These are phyloP conservation scores for Nesidiocoris tenuis DNA, from an alignment of 2,888 invertebrate species.

Conservation along the genomic window DNA sequence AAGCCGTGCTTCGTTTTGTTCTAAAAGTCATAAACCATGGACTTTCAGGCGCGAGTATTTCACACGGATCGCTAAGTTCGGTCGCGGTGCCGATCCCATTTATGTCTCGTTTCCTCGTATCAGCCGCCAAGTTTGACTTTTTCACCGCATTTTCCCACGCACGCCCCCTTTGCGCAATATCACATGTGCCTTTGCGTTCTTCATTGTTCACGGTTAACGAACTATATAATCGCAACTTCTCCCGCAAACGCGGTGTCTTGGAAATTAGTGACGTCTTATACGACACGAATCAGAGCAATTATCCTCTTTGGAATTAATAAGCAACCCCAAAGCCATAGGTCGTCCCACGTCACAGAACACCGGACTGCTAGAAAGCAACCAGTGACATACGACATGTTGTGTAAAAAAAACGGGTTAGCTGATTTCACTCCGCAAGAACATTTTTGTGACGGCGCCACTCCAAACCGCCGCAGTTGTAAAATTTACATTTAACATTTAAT, in stretches of 20 bases:
- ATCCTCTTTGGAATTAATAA: not conserved
- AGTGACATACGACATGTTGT: no score
- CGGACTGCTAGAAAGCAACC: not conserved
- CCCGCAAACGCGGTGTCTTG: not conserved
- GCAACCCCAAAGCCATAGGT: not conserved
- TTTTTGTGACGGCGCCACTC: no score
- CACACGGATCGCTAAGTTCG: slow-evolving; percentile 13
- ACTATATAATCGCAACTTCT: slow-evolving; percentile 22
- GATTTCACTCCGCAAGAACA: no score
- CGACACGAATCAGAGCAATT: not conserved
- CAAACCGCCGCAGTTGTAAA: no score
- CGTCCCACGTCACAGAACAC: not conserved
- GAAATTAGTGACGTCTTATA: not conserved
- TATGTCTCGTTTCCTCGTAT: not conserved
- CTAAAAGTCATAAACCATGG: not conserved
- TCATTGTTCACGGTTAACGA: slow-evolving; percentile 24
- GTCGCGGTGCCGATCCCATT: slow-evolving; percentile 17
- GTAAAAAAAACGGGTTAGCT: no score
- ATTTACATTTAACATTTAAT: no score
- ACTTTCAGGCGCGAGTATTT: slow-evolving; percentile 10
- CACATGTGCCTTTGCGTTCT: not conserved
- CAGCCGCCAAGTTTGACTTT: not conserved
- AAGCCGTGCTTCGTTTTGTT: not conserved
- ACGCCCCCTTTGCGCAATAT: not conserved
- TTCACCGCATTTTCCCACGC: slow-evolving; percentile 33